Percentiles rank a stretch among this genome's conserved stretches.
phyloP scores from a whole-genome alignment of 2,888 invertebrate species.

The Platerodrilus igneus region DNA sequence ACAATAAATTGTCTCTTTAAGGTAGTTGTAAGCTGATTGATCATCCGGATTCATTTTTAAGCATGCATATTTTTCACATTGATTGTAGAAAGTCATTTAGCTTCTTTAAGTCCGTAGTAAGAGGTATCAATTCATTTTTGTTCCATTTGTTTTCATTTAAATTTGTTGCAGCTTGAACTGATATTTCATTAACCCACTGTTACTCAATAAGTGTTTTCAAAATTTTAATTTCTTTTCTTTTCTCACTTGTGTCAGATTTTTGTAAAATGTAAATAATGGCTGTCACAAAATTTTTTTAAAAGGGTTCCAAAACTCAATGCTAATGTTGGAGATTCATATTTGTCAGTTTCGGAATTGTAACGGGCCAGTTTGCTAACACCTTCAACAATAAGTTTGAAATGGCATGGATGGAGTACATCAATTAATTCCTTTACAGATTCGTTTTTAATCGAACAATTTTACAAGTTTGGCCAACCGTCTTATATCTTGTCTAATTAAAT shows the following conservation, averaged over 20 bases:
- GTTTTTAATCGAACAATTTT: conserved; percentile 14
- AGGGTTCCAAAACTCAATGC: conserved; percentile 31
- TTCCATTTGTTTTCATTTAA: conserved; percentile 31
- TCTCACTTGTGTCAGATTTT: conserved; percentile 15
- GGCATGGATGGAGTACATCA: conserved; percentile 22
- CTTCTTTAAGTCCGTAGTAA: conserved; percentile 26
- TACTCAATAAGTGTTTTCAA: conserved; percentile 29
- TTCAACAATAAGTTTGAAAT: conserved; percentile 22
- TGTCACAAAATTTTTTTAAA: conserved; percentile 30
- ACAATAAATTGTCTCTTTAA: conserved; percentile 24
- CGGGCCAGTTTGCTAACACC: conserved; percentile 26
- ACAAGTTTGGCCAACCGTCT: conserved; percentile 24
- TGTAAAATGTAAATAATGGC: conserved; percentile 27
- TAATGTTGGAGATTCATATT: conserved; percentile 29
- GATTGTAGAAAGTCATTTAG: conserved; percentile 21
- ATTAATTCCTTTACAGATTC: conserved; percentile 22
- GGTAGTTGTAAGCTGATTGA: conserved; percentile 15
- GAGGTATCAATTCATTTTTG: conserved; percentile 28
- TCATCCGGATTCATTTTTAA: conserved; percentile 5
- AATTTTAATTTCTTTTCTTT: conserved; percentile 26
- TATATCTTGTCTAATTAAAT: conserved; percentile 23
- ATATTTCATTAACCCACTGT: conserved; percentile 31
- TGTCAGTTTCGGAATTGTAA: conserved; percentile 26
- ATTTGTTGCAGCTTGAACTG: conserved; percentile 28
- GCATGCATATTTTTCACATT: conserved; percentile 5